These are phyloP conservation scores for Bombycilla garrulus DNA, from an alignment of 2,113 vertebrate species.

Conservation along the genomic window DNA sequence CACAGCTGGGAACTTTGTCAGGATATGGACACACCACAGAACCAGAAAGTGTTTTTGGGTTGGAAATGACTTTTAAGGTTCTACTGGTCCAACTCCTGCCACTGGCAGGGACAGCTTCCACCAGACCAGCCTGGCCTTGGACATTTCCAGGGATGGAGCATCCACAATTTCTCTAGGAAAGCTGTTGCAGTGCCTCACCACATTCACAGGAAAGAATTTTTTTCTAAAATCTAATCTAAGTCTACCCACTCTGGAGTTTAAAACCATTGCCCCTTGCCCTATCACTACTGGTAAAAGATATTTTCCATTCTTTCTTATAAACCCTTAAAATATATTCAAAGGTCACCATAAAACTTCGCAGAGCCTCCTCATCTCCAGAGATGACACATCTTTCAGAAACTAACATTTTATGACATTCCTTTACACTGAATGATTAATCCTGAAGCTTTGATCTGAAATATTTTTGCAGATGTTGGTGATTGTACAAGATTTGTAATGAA, in stretches of 20 bases:
- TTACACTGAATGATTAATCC: neutral
- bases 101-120: neutral
- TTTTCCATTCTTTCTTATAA: neutral
- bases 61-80: neutral
- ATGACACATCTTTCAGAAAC: neutral
- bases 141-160: neutral
- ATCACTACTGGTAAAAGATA: neutral
- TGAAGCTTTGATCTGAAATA: neutral
- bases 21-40: neutral
- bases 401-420: neutral
- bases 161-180: neutral
- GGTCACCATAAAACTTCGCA: neutral
- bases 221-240: neutral
- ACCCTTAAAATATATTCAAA: neutral
- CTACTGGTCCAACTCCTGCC: neutral
- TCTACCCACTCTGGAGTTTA: neutral
- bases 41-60: neutral
- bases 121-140: neutral
- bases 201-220: neutral
- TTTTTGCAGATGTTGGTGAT: neutral
- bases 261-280: neutral
- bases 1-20: neutral
- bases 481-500: neutral
- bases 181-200: neutral
- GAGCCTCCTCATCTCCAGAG: neutral